Base-by-base conservation (phyloP, 2,113 vertebrate species). In the Petrocephalus microphthalmus region DNA sequence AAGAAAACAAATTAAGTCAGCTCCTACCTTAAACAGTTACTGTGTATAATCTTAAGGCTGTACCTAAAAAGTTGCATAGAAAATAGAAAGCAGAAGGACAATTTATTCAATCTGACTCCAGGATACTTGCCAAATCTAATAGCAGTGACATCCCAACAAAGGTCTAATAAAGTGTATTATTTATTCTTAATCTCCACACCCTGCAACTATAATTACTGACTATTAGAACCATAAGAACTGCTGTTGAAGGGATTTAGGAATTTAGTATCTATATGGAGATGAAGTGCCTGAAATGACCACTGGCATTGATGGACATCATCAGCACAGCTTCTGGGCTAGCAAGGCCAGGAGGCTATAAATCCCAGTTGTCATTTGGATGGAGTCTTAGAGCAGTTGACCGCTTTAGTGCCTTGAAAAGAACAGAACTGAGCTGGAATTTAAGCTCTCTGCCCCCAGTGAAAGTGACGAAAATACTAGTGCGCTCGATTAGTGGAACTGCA, bases 41-140 rank as follows among this genome's bases (percentile, higher is more conserved):
- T 84, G 47, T 5, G 15, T 78, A 19, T 42, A 42, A 37, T 42
- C 11, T 78, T 78, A 78, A 78, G 37, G 11, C 33, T 78, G 33
- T 19, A 11, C 20, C 20, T 84, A 42, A 42, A 84, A 37, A 22
- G 47, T 25, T 83, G 81, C 42, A n/a, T 53, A n/a, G 25, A 53
- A 29, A 85, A 53, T 11, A 85, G 7, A 29, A 85, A 29, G 20
- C 84, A 29, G 6, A 29, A 85, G 51, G 25, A 53, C 4, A 1
- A 53, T 53, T 85, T 15, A 85, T 17, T 29, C 17, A n/a, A 22
- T n/a, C 49, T 49, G 45, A 54, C 84, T 53, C 47, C 29, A 51
- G 81, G 11, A 51, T 3, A 67, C 47, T 51, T 25, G 91, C 94
- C 45, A 94, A 94, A 25, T 78, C 25, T 33, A 45, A 71, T 52